Evolutionary conservation across 2,797 vertebrate genomes (phyloP).

Genomic region (Pseudocheirus occidentalis): DNA sequence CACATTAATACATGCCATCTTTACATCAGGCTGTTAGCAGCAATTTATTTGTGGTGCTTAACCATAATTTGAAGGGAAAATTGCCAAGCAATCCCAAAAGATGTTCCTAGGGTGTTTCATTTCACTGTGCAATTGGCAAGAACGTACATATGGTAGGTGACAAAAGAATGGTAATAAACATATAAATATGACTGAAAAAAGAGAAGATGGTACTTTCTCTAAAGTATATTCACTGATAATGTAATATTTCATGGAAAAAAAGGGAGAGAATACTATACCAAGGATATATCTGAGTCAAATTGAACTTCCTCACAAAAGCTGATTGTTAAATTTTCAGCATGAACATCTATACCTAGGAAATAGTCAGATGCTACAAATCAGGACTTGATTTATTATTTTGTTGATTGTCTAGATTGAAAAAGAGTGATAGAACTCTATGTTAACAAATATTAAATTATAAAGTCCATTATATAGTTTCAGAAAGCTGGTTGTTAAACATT

Average conservation of each 20-base stretch:
- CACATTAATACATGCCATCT: conserved; percentile 40
- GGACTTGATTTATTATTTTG: not conserved
- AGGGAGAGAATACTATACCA: not conserved
- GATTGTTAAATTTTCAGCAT: not conserved
- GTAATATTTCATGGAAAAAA: not conserved
- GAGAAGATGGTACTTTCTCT: not conserved
- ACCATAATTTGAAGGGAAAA: conserved; percentile 63
- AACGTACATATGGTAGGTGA: conserved; percentile 29
- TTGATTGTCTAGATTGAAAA: not conserved
- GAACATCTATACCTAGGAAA: not conserved
- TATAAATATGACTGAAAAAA: conserved; percentile 58
- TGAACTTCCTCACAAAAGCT: not conserved
- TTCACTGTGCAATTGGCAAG: conserved; percentile 36
- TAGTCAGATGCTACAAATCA: not conserved
- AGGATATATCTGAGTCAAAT: not conserved
- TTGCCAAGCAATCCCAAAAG: conserved; percentile 42
- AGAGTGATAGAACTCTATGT: not conserved
- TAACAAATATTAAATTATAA: not conserved
- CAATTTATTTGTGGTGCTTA: conserved; percentile 60
- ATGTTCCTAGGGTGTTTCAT: conserved; percentile 26
- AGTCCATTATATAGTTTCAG: not conserved
- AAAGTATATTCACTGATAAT: conserved; percentile 38
- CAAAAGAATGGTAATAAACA: conserved; percentile 27
- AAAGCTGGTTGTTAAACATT: not conserved
- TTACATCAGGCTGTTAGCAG: conserved; percentile 8